Percentiles rank a stretch among this genome's conserved stretches.
Evolutionary conservation across 2,888 invertebrate genomes (phyloP).

Genomic region (Ceramica pisi): DNA sequence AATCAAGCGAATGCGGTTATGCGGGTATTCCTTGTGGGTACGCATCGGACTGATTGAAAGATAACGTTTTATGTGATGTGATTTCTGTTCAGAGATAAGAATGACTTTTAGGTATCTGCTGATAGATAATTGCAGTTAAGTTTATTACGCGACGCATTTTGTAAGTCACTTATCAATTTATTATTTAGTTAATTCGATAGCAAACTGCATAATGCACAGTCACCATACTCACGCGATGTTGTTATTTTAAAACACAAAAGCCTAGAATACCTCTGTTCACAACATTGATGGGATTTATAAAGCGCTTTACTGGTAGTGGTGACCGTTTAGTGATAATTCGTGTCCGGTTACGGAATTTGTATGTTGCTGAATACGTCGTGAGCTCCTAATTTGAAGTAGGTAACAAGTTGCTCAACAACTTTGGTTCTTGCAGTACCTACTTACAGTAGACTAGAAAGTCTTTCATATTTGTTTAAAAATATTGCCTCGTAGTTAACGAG

Average conservation of each 20-base stretch:
- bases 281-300: constrained; percentile 33
- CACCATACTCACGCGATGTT: not conserved
- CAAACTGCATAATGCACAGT: constrained; percentile 2
- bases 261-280: not conserved
- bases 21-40: constrained; percentile 63
- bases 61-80: constrained; percentile 72
- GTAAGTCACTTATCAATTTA: constrained; percentile 15
- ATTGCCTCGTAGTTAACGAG: not conserved
- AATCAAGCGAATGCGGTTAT: constrained; percentile 24
- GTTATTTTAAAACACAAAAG: not conserved
- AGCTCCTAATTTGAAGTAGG: constrained; percentile 71
- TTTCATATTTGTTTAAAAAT: too few relatives aligned
- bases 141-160: constrained; percentile 35
- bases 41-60: constrained; percentile 47
- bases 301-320: constrained; percentile 11
- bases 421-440: constrained; percentile 32
- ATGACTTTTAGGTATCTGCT: constrained; percentile 40
- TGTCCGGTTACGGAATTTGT: constrained; percentile 73
- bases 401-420: constrained; percentile 64
- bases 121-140: constrained; percentile 15
- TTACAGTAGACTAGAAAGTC: constrained; percentile 15
- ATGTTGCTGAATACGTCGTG: constrained; percentile 68
- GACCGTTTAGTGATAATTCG: constrained; percentile 60
- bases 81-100: constrained; percentile 73
- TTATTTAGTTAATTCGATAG: constrained; percentile 6